Base-by-base conservation (phyloP, 2,113 vertebrate genomes). In the Aleadryas rufinucha region DNA sequence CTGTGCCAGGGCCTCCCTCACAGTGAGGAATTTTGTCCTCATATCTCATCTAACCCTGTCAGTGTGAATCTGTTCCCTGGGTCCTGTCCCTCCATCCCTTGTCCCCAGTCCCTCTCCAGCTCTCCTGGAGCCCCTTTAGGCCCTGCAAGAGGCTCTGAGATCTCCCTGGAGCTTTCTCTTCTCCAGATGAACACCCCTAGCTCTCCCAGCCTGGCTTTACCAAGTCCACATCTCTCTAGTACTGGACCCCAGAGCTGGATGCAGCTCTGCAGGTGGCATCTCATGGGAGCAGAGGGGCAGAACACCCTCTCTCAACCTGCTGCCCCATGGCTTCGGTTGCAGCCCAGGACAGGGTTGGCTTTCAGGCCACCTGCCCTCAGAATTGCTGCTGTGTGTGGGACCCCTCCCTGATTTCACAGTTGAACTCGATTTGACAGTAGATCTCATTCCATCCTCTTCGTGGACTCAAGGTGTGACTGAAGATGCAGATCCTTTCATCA, bases 391-490 rank as follows among this genome's bases (percentile, higher is more conserved):
- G 39, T 1, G 16, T 45, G 42, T 63, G 50, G 68, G 41, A 19
- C 31, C 39, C 27, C 50, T 87, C 78, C 72, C 13, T 11, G 59
- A 52, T 95, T 90, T 95, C 87, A 70, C 82, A 96, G 87, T 0
- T 41, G 90, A 95, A 39, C 70, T 94, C 0, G 0, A 7, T 82
- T 76, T 95, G 93, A 93, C 78, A 81, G 87, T 93, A 53, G 79
- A 63, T 90, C 71, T 95, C 31, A 54, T 90, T 86, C 63, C 71
- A 15, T 94, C 71, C 68, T 80, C 76, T 77, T 57, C 28, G 24
- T 87, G 78, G 84, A 91, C 74, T 95, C 93, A 94, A 89, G 93
- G 90, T 95, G 91, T 92, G 94, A 92, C 61, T 95, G 93, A 61
- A 93, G 75, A 84, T 86, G 84, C 85, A 79, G 79, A 89, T 87